Evolutionary conservation across 2,113 vertebrate genomes (phyloP), one percentile per base, ranked within the genome.

Genomic region (Collichthys lucidus): DNA sequence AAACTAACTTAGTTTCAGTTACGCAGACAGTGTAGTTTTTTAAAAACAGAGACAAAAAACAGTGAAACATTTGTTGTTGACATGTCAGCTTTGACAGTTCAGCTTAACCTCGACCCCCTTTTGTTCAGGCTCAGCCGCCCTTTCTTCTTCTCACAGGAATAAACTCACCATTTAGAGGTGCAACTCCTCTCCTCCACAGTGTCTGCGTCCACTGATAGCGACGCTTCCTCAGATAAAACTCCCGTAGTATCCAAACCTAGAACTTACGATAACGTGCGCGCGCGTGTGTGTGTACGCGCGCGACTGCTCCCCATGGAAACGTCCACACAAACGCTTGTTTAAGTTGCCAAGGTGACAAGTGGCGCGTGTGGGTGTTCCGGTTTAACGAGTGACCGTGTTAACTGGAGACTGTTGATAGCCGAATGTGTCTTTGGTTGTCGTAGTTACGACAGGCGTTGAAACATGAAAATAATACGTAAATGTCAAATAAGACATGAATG

Each of bases 271-370:
- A 79, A 86, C 50, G 70, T 40, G 70, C 62, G 79, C 26, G 74
- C 73, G 46, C 65, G 74, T 74, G 76, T 24, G 69, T 76, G 40
- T 68, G 35, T 1, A 7, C 7, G 77, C 50, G 79, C 56, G 82
- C 62, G 53, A n/a, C 65, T 22, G 52, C 31, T 94, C 87, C 29
- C 94, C 90, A 89, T 93, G 92, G 93, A 84, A 95, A 95, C 94
- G 77, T 3, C 74, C 82, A 94, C 87, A 86, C 84, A 89, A 70
- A 86, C 72, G 49, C 56, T 20, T 24, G 11, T 6, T 55, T 20
- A 7, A 24, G 29, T 60, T 53, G 57, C 60, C 67, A 83, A 83
- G 68, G 62, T 56, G 76, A 80, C 76, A 7, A 16, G 20, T 3
- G 47, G 83, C 15, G 26, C 56, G 35, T 40, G 35, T 40, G 7